Evolutionary conservation across 1,140 invertebrate genomes (phyloP).

Genomic region (Musca domestica): DNA sequence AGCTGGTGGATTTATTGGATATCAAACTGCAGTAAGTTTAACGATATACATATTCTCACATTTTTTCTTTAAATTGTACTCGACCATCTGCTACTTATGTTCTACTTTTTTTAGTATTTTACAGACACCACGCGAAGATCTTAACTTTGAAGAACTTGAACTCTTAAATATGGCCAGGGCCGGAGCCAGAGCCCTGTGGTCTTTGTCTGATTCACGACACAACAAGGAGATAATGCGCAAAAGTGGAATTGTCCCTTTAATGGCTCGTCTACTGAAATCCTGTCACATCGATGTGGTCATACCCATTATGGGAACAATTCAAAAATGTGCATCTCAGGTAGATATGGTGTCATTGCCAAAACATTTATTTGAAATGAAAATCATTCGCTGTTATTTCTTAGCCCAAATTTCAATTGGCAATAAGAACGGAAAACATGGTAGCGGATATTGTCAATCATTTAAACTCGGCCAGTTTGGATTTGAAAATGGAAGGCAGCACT

Average conservation of each 20-base stretch:
- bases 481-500: slow-evolving; percentile 75
- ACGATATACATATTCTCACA: no score
- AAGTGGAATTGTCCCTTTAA: slow-evolving; percentile 77
- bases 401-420: slow-evolving; percentile 73
- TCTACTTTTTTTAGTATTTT: slow-evolving; percentile 60
- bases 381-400: no score
- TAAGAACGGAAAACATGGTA: slow-evolving; percentile 85
- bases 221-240: slow-evolving; percentile 84
- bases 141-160: slow-evolving; percentile 66
- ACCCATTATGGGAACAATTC: slow-evolving; percentile 80
- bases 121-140: slow-evolving; percentile 58
- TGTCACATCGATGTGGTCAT: slow-evolving; percentile 77
- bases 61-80: no score
- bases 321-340: slow-evolving; percentile 60
- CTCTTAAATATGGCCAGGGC: slow-evolving; percentile 73
- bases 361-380: not conserved
- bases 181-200: slow-evolving; percentile 83
- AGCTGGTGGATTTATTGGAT: slow-evolving; percentile 70
- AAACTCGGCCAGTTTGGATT: slow-evolving; percentile 63
- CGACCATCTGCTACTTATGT: no score
- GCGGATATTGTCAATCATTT: slow-evolving; percentile 80
- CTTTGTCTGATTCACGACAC: slow-evolving; percentile 77
- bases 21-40: slow-evolving; percentile 57
- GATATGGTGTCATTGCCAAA: slow-evolving; percentile 23
- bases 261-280: slow-evolving; percentile 74